Base-by-base conservation (phyloP, 2,888 invertebrate species). In the Aleiodes testaceus region DNA sequence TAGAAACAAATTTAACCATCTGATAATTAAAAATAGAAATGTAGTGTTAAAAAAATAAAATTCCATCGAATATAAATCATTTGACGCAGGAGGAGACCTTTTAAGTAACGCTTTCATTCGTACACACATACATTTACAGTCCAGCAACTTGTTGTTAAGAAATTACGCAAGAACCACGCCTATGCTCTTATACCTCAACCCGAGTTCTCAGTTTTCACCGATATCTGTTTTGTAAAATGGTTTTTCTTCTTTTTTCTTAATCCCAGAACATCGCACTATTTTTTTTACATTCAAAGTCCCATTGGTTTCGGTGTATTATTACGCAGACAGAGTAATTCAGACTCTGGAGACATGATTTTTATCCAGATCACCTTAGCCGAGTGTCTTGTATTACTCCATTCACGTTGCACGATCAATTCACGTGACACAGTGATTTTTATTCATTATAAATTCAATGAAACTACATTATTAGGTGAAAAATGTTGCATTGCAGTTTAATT, bases 91-190 rank as follows among this genome's bases (percentile, higher is more conserved):
- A 69, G 50, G 63, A 63, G 65, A 70, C 70, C 65, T 70, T 70
- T 70, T 42, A 70, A 66, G 66, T 66, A 70, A 53, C 26, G 45
- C 45, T 47, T 45, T 66, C 18, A 64, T 61, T 53, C 22, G 53
- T 65, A 65, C 20, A 52, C 42, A 67, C 55, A 50, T 53, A 45
- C 45, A 68, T 66, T 20, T 45, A 67, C 52, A 50, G 55, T 45
- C 59, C 14, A 42, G 42, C 67, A 70, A 74, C 69, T 77, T 72
- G 70, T 74, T 76, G 69, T 72, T 69, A 70, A 61, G 69, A 63
- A 61, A 72, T 78, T 82, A 81, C 81, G 82, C 79, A 82, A 82
- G 79, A 81, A 82, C 84, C 83, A 84, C 84, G 81, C 83, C 84
- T 84, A 82, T 80, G 81, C 78, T 36, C 36, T 80, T 47, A 66